Base-by-base conservation (phyloP, 2,888 invertebrate species). In the Aporophyla lueneburgensis region DNA sequence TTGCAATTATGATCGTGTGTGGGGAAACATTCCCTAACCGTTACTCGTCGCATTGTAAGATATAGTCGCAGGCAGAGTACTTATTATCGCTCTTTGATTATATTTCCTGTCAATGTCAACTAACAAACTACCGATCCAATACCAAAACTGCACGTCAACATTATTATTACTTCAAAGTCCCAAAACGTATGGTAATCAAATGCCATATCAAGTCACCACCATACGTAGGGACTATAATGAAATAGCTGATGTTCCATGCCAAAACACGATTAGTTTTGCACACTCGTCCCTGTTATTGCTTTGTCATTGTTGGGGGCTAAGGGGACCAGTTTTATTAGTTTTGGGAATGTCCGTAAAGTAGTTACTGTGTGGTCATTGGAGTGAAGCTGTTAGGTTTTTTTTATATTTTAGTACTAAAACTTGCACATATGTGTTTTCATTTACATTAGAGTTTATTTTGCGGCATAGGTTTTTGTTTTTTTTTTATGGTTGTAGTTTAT, bases 241-340 rank as follows among this genome's bases (percentile, higher is more conserved):
- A 92, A 92, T 92, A 91, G 89, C 87, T 81, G 89, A 90, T 91
- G 86, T 86, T 91, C 86, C 89, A 91, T 91, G 91, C 90, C 87
- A 88, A 88, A 88, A 90, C 87, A 86, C 80, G 88, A 93, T 93
- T 93, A 82, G 93, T 86, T 87, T 77, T 88, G 92, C 91, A 78
- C 92, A 92, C 92, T 93, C 91, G 92, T 86, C 68, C 61, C 76
- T 49, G 81, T 81, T 87, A 84, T 71, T 81, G 89, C 88, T 74
- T 61, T 86, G 90, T 88, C 89, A 89, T 86, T 84, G 85, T 76
- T 65, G 16, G 77, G 76, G 56, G 63, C 63, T 33, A 72, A 70
- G 78, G 77, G 86, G 75, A 74, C 71, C 59, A 46, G 68, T 86
- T 85, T 86, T 86, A 86, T 86, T 86, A 85, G 86, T 69, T 78